Evolutionary conservation across 2,113 vertebrate genomes (phyloP).

Genomic region (Bujurquina vittata): DNA sequence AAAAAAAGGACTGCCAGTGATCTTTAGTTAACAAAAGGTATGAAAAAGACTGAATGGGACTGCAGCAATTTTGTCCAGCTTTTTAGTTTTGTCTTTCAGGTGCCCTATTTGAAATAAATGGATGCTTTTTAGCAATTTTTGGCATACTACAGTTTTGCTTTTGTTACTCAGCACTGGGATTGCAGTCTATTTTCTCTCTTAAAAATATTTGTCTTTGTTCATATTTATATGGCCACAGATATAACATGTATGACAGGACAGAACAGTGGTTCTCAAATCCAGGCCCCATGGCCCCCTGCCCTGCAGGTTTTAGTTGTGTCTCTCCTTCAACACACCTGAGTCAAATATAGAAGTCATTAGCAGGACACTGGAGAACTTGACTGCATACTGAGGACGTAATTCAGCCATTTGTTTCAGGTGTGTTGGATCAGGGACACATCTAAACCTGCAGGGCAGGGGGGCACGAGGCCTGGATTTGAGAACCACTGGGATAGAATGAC

Average conservation of each 20-base stretch:
- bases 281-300: too few relatives aligned
- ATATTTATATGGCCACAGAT: not conserved
- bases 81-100: not conserved
- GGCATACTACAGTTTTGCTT: not conserved
- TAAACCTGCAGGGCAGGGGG: too few relatives aligned
- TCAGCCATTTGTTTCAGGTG: too few relatives aligned
- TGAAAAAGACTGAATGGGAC: not conserved
- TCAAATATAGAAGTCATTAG: too few relatives aligned
- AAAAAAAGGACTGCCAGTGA: conserved; percentile 11
- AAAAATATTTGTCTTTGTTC: not conserved
- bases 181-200: not conserved
- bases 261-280: too few relatives aligned
- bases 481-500: too few relatives aligned
- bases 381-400: too few relatives aligned
- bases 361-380: too few relatives aligned
- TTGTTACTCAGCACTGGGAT: not conserved
- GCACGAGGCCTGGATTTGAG: too few relatives aligned
- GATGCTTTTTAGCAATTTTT: not conserved
- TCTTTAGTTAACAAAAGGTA: conserved; percentile 29
- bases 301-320: too few relatives aligned
- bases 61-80: not conserved
- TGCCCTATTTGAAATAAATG: not conserved
- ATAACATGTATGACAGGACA: not conserved
- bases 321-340: too few relatives aligned
- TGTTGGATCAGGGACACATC: too few relatives aligned